These are phyloP conservation scores for Collichthys lucidus DNA, from an alignment of 2,113 vertebrate genomes.

Conservation along the genomic window DNA sequence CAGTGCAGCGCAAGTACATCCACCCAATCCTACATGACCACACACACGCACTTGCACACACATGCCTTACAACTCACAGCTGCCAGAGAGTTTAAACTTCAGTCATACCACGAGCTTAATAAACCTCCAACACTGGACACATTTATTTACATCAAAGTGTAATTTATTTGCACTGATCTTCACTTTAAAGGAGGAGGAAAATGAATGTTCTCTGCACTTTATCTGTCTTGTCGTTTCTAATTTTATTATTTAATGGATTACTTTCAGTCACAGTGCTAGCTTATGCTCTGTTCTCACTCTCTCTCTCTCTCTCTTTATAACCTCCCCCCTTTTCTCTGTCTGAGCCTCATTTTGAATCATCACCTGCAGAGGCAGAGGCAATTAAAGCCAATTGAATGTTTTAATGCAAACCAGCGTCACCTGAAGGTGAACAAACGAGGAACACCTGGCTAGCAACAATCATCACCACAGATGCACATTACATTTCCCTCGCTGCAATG, in stretches of 20 bases:
- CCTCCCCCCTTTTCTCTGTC: not conserved
- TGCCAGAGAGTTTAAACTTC: conserved; percentile 48
- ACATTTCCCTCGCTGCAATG: conserved; percentile 28
- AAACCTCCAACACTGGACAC: conserved; percentile 24
- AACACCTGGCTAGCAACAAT: conserved; percentile 79
- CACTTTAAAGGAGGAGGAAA: not conserved
- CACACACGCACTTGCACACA: conserved; percentile 18
- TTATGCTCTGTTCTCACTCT: not conserved
- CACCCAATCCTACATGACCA: not conserved
- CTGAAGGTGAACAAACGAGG: conserved; percentile 81
- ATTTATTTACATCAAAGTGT: conserved; percentile 49
- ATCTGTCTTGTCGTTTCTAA: conserved; percentile 29
- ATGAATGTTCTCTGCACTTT: not conserved
- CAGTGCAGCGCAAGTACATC: not conserved
- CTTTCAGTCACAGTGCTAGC: conserved; percentile 13
- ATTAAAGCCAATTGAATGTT: conserved; percentile 73
- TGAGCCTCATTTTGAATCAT: conserved; percentile 51
- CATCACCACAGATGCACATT: conserved; percentile 52
- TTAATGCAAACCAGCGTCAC: conserved; percentile 77
- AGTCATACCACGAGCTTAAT: conserved; percentile 30
- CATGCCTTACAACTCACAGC: conserved; percentile 40
- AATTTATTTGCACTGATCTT: conserved; percentile 37
- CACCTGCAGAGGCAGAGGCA: conserved; percentile 63
- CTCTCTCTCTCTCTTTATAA: not conserved
- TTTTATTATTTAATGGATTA: conserved; percentile 20